phyloP scores from a whole-genome alignment of 2,113 vertebrate genomes.

The Siniperca chuatsi region DNA sequence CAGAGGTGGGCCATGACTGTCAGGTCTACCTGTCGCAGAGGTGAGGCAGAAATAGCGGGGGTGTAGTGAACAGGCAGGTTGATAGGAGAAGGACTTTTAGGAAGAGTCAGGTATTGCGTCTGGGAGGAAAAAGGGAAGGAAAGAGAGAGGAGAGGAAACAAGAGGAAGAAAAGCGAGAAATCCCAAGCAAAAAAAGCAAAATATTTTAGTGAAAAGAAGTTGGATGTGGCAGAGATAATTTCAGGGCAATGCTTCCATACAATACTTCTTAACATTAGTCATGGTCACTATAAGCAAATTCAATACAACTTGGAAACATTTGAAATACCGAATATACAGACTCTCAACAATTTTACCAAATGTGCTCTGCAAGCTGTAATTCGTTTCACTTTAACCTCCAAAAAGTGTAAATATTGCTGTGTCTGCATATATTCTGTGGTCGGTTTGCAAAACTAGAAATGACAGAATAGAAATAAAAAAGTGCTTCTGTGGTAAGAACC shows the following conservation, averaged over 20 bases:
- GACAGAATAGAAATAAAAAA: background rate
- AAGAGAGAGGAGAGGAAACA: background rate
- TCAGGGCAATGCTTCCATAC: background rate
- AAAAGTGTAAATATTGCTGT: too few relatives aligned
- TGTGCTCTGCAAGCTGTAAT: background rate
- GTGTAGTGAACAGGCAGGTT: conserved; percentile 84
- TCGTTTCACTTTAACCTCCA: background rate
- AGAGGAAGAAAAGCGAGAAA: background rate
- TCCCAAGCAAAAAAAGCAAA: background rate
- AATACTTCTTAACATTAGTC: background rate
- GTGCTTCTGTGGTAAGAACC: background rate
- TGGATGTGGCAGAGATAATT: background rate
- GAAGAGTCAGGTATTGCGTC: conserved; percentile 74
- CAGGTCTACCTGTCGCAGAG: conserved; percentile 80
- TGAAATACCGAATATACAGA: background rate
- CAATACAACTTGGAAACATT: background rate
- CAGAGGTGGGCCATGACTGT: fast-evolving
- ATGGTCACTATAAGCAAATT: background rate
- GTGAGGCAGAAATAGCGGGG: conserved; percentile 83
- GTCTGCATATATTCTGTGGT: background rate
- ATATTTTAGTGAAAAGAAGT: background rate
- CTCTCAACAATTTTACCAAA: background rate
- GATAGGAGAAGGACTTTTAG: conserved; percentile 79
- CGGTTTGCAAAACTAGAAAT: background rate
- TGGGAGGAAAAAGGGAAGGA: conserved; percentile 21